These are phyloP conservation scores for Ceuthmochares aereus DNA, from an alignment of 2,113 vertebrate genomes.

Conservation along the genomic window DNA sequence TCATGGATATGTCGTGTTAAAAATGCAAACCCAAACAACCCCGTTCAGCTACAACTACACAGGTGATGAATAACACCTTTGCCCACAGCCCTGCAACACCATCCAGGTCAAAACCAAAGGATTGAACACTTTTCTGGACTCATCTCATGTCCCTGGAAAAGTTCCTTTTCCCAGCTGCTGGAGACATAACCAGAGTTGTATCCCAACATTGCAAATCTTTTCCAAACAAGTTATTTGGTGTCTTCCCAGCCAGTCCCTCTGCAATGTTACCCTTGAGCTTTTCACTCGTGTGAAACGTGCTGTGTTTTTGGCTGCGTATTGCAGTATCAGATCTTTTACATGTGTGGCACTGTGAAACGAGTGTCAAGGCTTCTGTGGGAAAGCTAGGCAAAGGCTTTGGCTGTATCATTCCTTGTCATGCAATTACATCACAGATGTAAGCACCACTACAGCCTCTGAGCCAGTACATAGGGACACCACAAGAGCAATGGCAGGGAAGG, in stretches of 20 bases:
- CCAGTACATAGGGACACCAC: neutral
- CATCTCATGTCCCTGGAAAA: neutral
- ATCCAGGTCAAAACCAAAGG: rapidly evolving
- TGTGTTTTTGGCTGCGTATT: neutral
- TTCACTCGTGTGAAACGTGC: rapidly evolving
- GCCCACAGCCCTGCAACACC: neutral
- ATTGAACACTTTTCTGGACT: neutral
- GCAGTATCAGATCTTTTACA: neutral
- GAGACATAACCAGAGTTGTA: rapidly evolving
- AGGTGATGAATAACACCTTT: neutral
- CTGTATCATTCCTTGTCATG: neutral
- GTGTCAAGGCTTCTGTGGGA: neutral
- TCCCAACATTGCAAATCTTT: neutral
- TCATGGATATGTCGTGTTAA: neutral
- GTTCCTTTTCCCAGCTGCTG: neutral
- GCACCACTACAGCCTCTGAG: neutral
- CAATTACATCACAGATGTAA: neutral
- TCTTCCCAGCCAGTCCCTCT: neutral
- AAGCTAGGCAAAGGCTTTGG: neutral
- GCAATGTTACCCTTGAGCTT: neutral
- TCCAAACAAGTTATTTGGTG: neutral
- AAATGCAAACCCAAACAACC: neutral
- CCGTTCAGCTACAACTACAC: neutral
- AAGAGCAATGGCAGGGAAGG: neutral
- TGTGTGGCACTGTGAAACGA: neutral